Base-by-base conservation (phyloP, 2,797 vertebrate genomes). In the Catharus ustulatus region DNA sequence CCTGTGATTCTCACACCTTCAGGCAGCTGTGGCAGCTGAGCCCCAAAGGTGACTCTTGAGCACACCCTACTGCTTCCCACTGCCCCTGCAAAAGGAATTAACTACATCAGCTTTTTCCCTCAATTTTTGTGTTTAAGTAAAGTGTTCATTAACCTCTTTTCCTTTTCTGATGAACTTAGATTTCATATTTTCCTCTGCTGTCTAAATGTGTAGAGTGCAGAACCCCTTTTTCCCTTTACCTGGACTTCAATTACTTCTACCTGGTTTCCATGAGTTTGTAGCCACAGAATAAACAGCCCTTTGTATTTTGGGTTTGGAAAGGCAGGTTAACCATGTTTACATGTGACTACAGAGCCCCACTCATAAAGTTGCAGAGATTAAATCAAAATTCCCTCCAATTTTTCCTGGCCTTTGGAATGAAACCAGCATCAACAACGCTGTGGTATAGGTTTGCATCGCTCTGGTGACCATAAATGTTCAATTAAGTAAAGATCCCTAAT, bases 21-120 rank as follows among this genome's bases (percentile, higher is more conserved):
- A 55, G 57, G 64, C 62, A 34, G 23, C 48, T 71, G 36, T 66
- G 49, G 52, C 45, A 63, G 12, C 52, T 54, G 15, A 52, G 38
- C 78, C 89, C 61, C 1, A 8, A 61, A 64, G 45, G 76, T n/a
- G 36, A 94, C 84, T 95, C 92, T 27, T 58, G 72, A 95, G 90
- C 93, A 92, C 84, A 95, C 64, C 69, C 89, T 95, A 18, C 84
- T 86, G 95, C 84, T 93, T 67, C 16, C 64, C 59, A 57, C 72
- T 54, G 79, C 51, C 52, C 45, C 45, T 49, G 66, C 21, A 68
- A 75, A 94, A 66, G 7, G n/a, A 75, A 78, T 87, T 81, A 22
- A 72, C 36, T 59, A 13, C 42, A 89, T 72, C 11, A 43, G 45
- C 24, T 30, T 19, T 54, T 17, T 1, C 19, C 23, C 26, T 24